phyloP scores from a whole-genome alignment of 2,113 vertebrate genomes.

The Corythaeola cristata region DNA sequence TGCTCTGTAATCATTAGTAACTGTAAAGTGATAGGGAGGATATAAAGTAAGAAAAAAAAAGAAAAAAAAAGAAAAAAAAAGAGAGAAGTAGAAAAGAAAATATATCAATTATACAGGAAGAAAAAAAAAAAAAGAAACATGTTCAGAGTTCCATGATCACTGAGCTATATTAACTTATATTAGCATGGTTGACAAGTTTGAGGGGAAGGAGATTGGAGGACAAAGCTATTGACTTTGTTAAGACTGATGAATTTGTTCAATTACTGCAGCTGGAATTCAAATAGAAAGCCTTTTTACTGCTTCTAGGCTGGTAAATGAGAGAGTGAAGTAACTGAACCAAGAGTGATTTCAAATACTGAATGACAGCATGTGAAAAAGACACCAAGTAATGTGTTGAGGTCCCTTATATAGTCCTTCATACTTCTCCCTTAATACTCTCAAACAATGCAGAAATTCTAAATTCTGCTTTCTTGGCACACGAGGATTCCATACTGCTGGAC shows the following conservation, averaged over 20 bases:
- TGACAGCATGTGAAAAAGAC: neutral
- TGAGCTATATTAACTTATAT: neutral
- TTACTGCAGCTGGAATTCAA: neutral
- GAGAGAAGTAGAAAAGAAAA: neutral
- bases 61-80: neutral
- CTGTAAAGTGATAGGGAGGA: neutral
- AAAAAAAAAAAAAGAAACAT: neutral
- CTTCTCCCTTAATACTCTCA: neutral
- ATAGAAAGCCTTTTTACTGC: neutral
- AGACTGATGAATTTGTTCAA: neutral
- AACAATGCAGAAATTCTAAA: neutral
- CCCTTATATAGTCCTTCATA: neutral
- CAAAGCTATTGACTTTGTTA: constrained; percentile 8
- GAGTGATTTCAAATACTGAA: neutral
- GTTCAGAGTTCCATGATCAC: neutral
- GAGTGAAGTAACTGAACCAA: neutral
- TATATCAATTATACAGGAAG: neutral
- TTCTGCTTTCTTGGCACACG: neutral
- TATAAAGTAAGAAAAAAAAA: neutral
- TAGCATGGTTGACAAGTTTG: neutral
- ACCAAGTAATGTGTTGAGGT: neutral
- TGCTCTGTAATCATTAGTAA: neutral
- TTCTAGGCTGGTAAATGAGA: neutral
- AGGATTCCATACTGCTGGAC: neutral
- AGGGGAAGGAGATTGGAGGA: neutral